Percentiles rank a stretch among this genome's conserved stretches.
Conservation (phyloP, 2,888 invertebrate species). For the Perizoma affinitatum region DNA sequence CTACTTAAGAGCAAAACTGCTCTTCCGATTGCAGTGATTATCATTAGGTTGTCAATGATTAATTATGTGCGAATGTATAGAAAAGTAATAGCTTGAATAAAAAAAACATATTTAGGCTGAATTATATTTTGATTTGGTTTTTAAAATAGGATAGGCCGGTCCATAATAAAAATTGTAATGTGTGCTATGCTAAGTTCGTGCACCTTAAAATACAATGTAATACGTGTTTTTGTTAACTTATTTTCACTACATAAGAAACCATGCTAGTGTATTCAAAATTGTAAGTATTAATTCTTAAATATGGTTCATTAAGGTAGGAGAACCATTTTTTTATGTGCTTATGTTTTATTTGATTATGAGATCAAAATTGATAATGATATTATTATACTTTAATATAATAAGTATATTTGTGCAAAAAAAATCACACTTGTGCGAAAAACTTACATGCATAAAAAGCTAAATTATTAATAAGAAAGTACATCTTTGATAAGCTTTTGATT, state of each 20-base stretch:
- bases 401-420: conserved; percentile 31
- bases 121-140: not conserved
- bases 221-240: too few relatives aligned
- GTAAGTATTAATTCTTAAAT: too few relatives aligned
- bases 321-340: too few relatives aligned
- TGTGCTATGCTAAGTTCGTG: too few relatives aligned
- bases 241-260: too few relatives aligned
- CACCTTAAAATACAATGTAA: too few relatives aligned
- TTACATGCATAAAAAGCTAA: conserved; percentile 22
- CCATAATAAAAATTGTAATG: not conserved
- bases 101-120: too few relatives aligned
- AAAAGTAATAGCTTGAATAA: too few relatives aligned
- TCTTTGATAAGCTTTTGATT: conserved; percentile 20
- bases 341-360: too few relatives aligned
- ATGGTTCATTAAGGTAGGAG: too few relatives aligned
- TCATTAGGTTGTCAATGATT: not conserved
- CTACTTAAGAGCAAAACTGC: conserved; percentile 16
- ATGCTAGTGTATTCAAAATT: too few relatives aligned
- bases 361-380: conserved; percentile 15
- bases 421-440: conserved; percentile 33
- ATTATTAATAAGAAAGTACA: conserved; percentile 7
- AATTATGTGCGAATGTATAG: not conserved
- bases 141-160: conserved; percentile 10
- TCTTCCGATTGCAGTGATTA: not conserved
- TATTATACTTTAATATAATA: conserved; percentile 10